phyloP scores from a whole-genome alignment of 2,113 vertebrate species.

The Rhinolophus ferrumequinum region DNA sequence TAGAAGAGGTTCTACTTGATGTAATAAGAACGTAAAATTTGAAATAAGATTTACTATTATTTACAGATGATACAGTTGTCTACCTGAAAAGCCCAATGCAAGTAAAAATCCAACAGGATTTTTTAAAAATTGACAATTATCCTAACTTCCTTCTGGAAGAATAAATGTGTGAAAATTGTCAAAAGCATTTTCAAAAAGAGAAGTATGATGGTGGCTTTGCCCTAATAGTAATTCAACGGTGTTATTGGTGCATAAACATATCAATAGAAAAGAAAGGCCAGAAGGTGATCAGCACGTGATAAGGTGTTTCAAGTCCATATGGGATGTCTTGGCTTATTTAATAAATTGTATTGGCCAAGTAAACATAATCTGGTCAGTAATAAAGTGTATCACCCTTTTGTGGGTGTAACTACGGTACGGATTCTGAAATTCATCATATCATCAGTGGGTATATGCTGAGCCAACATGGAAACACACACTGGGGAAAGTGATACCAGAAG shows the following conservation, averaged over 20 bases:
- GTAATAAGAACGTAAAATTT: not conserved
- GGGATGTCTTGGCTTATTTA: not conserved
- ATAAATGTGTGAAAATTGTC: not conserved
- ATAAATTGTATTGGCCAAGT: not conserved
- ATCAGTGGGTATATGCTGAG: not conserved
- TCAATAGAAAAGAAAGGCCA: not conserved
- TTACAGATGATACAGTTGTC: not conserved
- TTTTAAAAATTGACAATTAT: not conserved
- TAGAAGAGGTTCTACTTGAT: not conserved
- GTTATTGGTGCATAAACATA: not conserved
- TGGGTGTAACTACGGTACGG: not conserved
- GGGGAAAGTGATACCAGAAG: not conserved
- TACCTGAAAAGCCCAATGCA: not conserved
- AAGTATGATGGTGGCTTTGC: not conserved
- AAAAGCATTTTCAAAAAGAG: slow-evolving; percentile 14
- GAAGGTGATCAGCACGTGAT: not conserved
- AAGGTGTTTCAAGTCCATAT: not conserved
- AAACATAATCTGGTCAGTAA: not conserved
- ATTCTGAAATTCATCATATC: not conserved
- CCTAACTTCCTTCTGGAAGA: not conserved
- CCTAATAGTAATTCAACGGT: not conserved
- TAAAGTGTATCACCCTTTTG: not conserved
- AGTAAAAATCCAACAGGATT: not conserved
- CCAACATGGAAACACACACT: not conserved
- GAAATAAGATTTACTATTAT: not conserved